These are phyloP conservation scores for Amphiduros pacificus DNA, from an alignment of 2,888 invertebrate species.

Conservation along the genomic window DNA sequence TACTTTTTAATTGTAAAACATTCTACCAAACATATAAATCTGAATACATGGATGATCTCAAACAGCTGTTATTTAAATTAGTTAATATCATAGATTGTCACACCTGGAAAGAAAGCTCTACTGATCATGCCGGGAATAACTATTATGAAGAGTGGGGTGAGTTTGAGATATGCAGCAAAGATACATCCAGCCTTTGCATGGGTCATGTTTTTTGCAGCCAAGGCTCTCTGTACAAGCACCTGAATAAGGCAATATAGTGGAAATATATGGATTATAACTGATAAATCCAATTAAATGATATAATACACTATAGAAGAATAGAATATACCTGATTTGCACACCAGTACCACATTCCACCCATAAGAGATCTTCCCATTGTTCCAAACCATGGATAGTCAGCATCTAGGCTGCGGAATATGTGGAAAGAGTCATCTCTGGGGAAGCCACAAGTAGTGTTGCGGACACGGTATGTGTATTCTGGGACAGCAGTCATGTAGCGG, in stretches of 20 bases:
- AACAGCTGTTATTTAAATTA: no score
- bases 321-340: slow-evolving; percentile 32
- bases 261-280: no score
- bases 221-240: slow-evolving; percentile 62
- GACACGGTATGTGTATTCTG: slow-evolving; percentile 18
- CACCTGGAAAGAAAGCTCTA: slow-evolving; percentile 46
- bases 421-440: slow-evolving; percentile 26
- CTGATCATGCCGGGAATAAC: slow-evolving; percentile 55
- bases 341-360: slow-evolving; percentile 31
- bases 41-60: no score
- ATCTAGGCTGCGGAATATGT: slow-evolving; percentile 20
- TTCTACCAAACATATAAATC: no score
- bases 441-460: slow-evolving; percentile 23
- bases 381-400: slow-evolving; percentile 29
- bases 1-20: no score
- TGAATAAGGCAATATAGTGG: no score
- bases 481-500: slow-evolving; percentile 30
- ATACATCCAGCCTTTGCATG: slow-evolving; percentile 64
- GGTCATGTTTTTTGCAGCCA: slow-evolving; percentile 61
- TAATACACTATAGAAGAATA: no score
- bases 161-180: slow-evolving; percentile 61
- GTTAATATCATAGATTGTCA: no score
- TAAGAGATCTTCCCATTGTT: slow-evolving; percentile 19
- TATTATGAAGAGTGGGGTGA: slow-evolving; percentile 61
- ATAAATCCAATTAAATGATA: no score